Conservation (phyloP, 1,140 invertebrate species). For the Wiebesia pumilae region DNA sequence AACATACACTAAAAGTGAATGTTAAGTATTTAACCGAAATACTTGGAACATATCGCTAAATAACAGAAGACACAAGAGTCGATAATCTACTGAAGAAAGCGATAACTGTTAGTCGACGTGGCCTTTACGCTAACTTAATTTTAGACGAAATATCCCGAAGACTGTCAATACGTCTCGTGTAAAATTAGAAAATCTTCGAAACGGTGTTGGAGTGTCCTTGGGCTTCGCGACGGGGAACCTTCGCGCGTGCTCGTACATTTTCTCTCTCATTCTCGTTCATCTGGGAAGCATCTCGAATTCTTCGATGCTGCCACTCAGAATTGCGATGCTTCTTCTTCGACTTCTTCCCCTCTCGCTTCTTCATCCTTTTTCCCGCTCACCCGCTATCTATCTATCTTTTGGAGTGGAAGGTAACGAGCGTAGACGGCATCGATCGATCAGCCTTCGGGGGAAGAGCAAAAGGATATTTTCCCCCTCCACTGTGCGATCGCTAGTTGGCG, state of each 20-base stretch:
- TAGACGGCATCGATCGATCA: conserved; percentile 44
- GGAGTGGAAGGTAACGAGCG: not conserved
- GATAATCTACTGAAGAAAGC: not conserved
- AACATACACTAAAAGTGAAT: not conserved
- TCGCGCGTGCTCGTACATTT: not conserved
- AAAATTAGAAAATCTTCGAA: not conserved
- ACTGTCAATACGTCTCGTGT: not conserved
- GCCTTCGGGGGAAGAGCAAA: conserved; percentile 33
- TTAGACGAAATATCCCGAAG: not conserved
- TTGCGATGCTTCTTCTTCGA: not conserved
- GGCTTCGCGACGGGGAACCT: not conserved
- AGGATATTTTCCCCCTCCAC: not conserved
- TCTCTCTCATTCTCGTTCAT: not conserved
- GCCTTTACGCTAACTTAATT: no score
- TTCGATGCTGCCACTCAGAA: not conserved
- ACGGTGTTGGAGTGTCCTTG: not conserved
- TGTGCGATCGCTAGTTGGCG: not conserved
- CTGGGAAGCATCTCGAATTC: not conserved
- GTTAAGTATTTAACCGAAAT: not conserved
- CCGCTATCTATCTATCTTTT: not conserved
- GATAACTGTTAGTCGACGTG: not conserved
- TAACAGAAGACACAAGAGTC: not conserved
- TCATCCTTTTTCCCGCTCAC: not conserved
- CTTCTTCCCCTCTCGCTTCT: not conserved
- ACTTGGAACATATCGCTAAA: not conserved